Conservation (phyloP, 2,888 invertebrate genomes). For the Coronaproctus castanopsis region DNA sequence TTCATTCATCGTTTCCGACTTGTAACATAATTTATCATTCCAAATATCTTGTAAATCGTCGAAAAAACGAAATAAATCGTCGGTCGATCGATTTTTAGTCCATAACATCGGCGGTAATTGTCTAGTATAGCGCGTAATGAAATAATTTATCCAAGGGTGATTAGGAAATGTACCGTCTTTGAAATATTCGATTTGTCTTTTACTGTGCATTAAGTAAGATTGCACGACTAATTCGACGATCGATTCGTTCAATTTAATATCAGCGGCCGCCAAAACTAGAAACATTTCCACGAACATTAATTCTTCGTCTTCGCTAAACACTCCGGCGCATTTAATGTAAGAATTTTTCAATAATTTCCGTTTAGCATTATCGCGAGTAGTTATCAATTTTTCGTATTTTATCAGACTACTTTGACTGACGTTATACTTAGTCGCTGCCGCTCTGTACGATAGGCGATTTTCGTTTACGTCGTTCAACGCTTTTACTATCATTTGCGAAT, state of each 20-base stretch:
- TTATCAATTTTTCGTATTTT: background rate
- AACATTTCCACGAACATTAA: background rate
- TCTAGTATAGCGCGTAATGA: background rate
- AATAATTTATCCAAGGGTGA: background rate
- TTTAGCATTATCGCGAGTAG: background rate
- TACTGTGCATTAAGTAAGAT: background rate
- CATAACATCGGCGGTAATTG: background rate
- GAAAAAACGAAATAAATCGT: background rate
- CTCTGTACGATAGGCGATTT: background rate
- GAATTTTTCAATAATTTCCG: background rate
- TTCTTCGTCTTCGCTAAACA: background rate
- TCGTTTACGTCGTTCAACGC: background rate
- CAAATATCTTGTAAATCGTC: background rate
- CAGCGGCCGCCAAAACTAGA: background rate
- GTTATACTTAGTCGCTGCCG: background rate
- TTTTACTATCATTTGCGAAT: background rate
- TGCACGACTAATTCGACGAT: background rate
- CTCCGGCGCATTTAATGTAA: background rate
- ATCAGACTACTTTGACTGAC: background rate
- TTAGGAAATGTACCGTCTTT: background rate
- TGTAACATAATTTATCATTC: background rate
- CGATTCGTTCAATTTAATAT: background rate
- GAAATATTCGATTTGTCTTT: background rate
- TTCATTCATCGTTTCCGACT: too few species aligned
- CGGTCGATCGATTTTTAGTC: background rate